phyloP scores from a whole-genome alignment of 2,113 vertebrate genomes.

The Coptodon rendalli region DNA sequence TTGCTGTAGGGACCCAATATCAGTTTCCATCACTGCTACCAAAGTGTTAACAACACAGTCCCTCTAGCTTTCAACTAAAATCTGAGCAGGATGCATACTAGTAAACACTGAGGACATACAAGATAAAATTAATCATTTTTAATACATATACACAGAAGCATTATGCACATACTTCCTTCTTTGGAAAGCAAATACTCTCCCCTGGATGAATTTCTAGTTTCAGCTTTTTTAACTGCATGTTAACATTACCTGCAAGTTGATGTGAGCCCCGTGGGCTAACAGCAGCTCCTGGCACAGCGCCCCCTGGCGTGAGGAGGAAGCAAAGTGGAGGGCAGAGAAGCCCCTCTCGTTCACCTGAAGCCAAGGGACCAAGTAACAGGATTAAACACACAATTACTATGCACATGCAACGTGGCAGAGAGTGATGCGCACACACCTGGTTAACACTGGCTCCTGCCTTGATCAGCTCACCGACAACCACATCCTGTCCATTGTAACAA shows the following conservation, averaged over 20 bases:
- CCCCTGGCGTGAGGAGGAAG: conserved; percentile 91
- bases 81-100: neutral
- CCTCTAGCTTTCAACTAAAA: neutral
- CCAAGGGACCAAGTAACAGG: neutral
- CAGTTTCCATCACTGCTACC: conserved; percentile 36
- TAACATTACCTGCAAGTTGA: conserved; percentile 87
- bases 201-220: neutral
- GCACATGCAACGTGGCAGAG: neutral
- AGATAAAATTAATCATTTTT: neutral
- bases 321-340: conserved; percentile 93
- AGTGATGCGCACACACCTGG: conserved; percentile 60
- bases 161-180: neutral
- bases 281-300: conserved; percentile 93
- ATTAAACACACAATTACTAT: neutral
- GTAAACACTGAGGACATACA: neutral
- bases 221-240: neutral
- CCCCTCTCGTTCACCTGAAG: conserved; percentile 85
- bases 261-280: conserved; percentile 86
- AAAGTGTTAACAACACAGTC: conserved; percentile 20
- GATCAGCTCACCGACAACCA: conserved; percentile 93
- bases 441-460: conserved; percentile 91
- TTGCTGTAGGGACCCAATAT: conserved; percentile 24
- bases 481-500: conserved; percentile 96
- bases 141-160: neutral
- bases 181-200: neutral